phyloP scores from a whole-genome alignment of 2,113 vertebrate species.

The human (Homo sapiens) region DNA sequence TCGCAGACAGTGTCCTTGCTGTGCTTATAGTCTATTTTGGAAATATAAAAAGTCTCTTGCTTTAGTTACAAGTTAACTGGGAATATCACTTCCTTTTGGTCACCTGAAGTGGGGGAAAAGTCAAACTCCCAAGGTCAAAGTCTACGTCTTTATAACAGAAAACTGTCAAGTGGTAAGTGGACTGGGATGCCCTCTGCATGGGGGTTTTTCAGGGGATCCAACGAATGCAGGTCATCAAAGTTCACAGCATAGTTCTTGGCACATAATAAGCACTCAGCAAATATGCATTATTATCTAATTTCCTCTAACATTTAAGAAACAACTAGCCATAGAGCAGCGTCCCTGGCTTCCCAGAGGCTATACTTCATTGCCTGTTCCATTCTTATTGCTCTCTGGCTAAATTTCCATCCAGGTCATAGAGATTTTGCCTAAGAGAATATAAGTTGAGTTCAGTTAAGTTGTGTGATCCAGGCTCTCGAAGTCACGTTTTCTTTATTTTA shows the following conservation, averaged over 20 bases:
- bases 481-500: background rate
- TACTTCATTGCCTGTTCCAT: background rate
- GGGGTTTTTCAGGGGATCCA: background rate
- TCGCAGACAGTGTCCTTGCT: background rate
- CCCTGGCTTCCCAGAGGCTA: background rate
- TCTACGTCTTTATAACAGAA: background rate
- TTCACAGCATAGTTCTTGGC: background rate
- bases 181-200: background rate
- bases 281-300: constrained; percentile 2
- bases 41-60: background rate
- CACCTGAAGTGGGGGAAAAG: background rate
- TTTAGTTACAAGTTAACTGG: background rate
- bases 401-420: constrained; percentile 12
- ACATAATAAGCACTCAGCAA: background rate
- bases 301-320: background rate
- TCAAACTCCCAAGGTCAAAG: background rate
- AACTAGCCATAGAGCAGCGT: background rate
- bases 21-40: background rate
- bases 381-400: constrained; percentile 6
- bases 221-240: background rate
- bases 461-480: background rate
- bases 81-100: background rate
- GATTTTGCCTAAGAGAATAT: constrained; percentile 53
- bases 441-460: constrained; percentile 2
- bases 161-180: background rate